These are phyloP conservation scores for Thalassoma bifasciatum DNA, from an alignment of 2,113 vertebrate genomes.

Conservation along the genomic window DNA sequence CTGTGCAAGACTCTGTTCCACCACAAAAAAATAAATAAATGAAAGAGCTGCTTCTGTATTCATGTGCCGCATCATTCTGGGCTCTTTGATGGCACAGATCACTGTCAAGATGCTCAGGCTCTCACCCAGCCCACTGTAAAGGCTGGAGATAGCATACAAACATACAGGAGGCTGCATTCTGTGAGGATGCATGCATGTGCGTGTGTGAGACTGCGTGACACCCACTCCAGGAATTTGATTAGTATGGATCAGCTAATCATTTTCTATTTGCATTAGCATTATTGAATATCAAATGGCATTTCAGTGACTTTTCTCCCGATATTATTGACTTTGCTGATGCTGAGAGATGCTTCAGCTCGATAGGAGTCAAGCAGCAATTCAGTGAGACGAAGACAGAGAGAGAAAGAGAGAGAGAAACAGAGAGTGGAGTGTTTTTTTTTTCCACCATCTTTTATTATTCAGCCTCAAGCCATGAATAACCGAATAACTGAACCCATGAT, in stretches of 20 bases:
- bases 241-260: slow-evolving; percentile 57
- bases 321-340: slow-evolving; percentile 50
- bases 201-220: background rate
- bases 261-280: slow-evolving; percentile 61
- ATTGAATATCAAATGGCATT: slow-evolving; percentile 58
- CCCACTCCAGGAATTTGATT: slow-evolving; percentile 40
- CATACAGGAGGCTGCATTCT: slow-evolving; percentile 16
- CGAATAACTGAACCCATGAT: slow-evolving; percentile 77
- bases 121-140: slow-evolving; percentile 33
- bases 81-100: slow-evolving; percentile 70
- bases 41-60: slow-evolving; percentile 64
- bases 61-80: slow-evolving; percentile 50
- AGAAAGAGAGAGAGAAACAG: slow-evolving; percentile 30
- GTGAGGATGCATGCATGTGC: background rate
- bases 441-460: slow-evolving; percentile 71
- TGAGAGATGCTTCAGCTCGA: slow-evolving; percentile 44
- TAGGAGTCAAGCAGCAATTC: slow-evolving; percentile 54
- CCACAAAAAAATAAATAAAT: slow-evolving; percentile 37
- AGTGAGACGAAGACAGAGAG: slow-evolving; percentile 35
- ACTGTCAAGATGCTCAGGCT: slow-evolving; percentile 57
- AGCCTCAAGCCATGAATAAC: slow-evolving; percentile 75
- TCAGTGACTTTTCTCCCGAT: slow-evolving; percentile 43
- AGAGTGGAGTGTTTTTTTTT: slow-evolving; percentile 44
- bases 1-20: slow-evolving; percentile 59
- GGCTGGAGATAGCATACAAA: slow-evolving; percentile 14